phyloP scores from a whole-genome alignment of 2,797 vertebrate species.

The Allobates femoralis region DNA sequence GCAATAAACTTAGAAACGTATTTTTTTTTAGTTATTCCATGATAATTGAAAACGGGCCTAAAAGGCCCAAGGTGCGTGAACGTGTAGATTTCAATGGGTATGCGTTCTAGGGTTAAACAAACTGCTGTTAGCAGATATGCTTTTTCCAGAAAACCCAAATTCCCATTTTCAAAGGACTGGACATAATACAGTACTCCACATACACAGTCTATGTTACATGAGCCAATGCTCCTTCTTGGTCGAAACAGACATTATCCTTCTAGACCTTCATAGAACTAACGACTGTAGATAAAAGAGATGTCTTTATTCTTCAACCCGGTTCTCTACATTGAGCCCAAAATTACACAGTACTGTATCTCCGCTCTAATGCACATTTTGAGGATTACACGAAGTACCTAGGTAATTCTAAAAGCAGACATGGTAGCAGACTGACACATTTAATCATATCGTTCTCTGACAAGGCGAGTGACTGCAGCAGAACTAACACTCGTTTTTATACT shows the following conservation, averaged over 20 bases:
- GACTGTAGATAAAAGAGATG: conserved; percentile 7
- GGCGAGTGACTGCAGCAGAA: conserved; percentile 58
- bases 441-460: conserved; percentile 64
- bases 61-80: no score
- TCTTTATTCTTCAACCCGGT: conserved; percentile 29
- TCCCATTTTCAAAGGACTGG: no score
- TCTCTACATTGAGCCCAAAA: conserved; percentile 51
- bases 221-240: neutral
- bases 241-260: neutral
- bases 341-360: conserved; percentile 43
- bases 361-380: conserved; percentile 58
- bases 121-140: no score
- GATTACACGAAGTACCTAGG: conserved; percentile 61
- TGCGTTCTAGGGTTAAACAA: no score
- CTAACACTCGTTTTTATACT: conserved; percentile 59
- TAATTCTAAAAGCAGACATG: conserved; percentile 60
- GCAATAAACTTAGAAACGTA: no score
- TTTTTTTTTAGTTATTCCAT: no score
- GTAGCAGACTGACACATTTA: conserved; percentile 62
- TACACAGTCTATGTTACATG: neutral
- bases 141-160: no score
- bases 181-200: no score
- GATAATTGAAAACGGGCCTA: no score
- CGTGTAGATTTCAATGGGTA: no score
- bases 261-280: neutral